Evolutionary conservation across 2,888 invertebrate genomes (phyloP).

Genomic region (Caenorhabditis parvicauda): DNA sequence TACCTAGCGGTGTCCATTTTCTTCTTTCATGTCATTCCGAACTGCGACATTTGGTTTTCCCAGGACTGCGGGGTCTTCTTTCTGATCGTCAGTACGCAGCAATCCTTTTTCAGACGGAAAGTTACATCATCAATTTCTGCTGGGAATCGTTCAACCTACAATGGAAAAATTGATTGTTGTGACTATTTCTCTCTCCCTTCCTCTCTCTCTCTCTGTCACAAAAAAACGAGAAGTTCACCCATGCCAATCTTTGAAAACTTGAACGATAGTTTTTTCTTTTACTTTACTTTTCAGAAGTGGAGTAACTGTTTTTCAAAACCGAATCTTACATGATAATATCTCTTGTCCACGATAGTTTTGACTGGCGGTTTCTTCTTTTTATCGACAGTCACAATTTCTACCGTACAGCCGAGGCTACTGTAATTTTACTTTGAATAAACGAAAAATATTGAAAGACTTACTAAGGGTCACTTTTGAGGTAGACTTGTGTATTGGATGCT

Average conservation of each 20-base stretch:
- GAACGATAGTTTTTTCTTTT: not conserved
- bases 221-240: no score
- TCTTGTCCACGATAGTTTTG: slow-evolving; percentile 34
- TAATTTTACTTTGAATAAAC: slow-evolving; percentile 1
- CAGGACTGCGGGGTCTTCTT: slow-evolving; percentile 37
- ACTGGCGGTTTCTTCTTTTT: slow-evolving; percentile 41
- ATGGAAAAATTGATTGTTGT: not conserved
- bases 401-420: slow-evolving; percentile 29
- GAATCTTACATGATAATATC: slow-evolving; percentile 30
- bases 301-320: not conserved
- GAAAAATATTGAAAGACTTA: slow-evolving; percentile 11
- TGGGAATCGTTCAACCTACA: slow-evolving; percentile 30
- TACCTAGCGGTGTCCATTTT: no score
- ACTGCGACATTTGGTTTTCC: slow-evolving; percentile 39
- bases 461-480: slow-evolving; percentile 39
- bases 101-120: slow-evolving; percentile 42
- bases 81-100: slow-evolving; percentile 32
- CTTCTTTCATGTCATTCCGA: slow-evolving; percentile 32
- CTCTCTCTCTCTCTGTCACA: not conserved
- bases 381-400: slow-evolving; percentile 40
- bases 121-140: slow-evolving; percentile 32
- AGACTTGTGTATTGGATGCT: slow-evolving; percentile 40
- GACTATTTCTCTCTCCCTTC: not conserved
- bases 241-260: not conserved
- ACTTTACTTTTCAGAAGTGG: not conserved